Evolutionary conservation across 2,797 vertebrate genomes (phyloP).

Genomic region (Pseudochirops corinnae): DNA sequence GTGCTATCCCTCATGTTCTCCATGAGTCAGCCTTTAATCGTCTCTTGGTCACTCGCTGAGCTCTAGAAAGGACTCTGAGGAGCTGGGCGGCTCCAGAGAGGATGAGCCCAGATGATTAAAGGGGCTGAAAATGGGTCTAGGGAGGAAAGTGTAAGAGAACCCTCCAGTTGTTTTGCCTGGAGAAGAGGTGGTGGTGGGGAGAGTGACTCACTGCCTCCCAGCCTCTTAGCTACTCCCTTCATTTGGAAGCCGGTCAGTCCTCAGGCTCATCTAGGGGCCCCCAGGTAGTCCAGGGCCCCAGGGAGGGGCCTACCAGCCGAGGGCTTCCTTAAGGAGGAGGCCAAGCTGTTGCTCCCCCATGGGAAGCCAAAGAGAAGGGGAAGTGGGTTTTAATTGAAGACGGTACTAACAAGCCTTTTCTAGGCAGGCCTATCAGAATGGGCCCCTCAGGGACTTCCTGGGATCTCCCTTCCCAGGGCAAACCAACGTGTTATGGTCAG

Average conservation of each 20-base stretch:
- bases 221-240: background rate
- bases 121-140: conserved; percentile 21
- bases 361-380: background rate
- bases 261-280: background rate
- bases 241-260: background rate
- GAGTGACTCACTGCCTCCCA: background rate
- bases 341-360: background rate
- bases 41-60: background rate
- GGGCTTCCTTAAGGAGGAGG: background rate
- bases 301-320: background rate
- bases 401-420: background rate
- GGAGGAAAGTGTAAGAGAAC: conserved; percentile 14
- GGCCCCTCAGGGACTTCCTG: background rate
- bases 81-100: conserved; percentile 62
- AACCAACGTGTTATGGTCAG: background rate
- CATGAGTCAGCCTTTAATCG: background rate
- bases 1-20: background rate
- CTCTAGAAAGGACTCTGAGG: background rate
- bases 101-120: conserved; percentile 41
- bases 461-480: background rate
- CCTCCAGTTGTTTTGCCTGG: background rate
- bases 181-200: background rate
- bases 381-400: background rate
- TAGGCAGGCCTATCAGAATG: background rate
- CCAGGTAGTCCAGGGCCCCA: background rate